Evolutionary conservation across 2,797 vertebrate species (phyloP).

Genomic region (Australoheros facetus): DNA sequence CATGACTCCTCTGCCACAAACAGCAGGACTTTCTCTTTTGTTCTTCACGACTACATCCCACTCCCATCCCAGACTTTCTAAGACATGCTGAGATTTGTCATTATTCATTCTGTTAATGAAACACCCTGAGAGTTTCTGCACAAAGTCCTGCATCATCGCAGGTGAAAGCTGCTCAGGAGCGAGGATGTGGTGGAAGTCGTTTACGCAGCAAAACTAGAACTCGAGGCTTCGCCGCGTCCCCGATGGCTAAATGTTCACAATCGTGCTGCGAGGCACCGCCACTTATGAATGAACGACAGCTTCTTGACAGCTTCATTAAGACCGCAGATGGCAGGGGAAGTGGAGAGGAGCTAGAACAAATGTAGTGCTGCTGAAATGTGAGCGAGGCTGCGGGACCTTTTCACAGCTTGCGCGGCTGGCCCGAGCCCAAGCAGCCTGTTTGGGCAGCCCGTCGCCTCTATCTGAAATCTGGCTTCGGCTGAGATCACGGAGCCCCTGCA

Average conservation of each 20-base stretch:
- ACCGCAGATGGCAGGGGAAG: constrained; percentile 74
- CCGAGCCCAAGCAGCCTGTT: constrained; percentile 63
- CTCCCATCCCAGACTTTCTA: constrained; percentile 24
- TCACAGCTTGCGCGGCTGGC: constrained; percentile 74
- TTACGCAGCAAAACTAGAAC: constrained; percentile 35
- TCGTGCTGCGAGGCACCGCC: constrained; percentile 55
- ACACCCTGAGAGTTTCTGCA: constrained; percentile 2
- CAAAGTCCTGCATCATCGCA: constrained; percentile 5
- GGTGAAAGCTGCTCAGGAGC: constrained; percentile 1
- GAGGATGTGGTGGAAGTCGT: constrained; percentile 16
- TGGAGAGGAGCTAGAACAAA: constrained; percentile 70
- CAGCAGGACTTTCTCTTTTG: constrained; percentile 52
- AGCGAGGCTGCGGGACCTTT: constrained; percentile 70
- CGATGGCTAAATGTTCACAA: constrained; percentile 51
- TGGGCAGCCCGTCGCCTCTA: constrained; percentile 40
- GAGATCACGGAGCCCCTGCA: constrained; percentile 48
- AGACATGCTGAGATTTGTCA: constrained; percentile 50
- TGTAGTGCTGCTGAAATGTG: constrained; percentile 64
- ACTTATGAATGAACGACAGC: constrained; percentile 76
- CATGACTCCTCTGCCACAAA: constrained; percentile 55
- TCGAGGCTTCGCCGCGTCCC: constrained; percentile 43
- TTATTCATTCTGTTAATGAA: constrained; percentile 48
- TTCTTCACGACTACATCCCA: constrained; percentile 37
- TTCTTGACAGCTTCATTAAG: constrained; percentile 78
- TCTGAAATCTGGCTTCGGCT: constrained; percentile 51